Conservation (phyloP, 1,140 invertebrate genomes). For the Coboldia fuscipes region DNA sequence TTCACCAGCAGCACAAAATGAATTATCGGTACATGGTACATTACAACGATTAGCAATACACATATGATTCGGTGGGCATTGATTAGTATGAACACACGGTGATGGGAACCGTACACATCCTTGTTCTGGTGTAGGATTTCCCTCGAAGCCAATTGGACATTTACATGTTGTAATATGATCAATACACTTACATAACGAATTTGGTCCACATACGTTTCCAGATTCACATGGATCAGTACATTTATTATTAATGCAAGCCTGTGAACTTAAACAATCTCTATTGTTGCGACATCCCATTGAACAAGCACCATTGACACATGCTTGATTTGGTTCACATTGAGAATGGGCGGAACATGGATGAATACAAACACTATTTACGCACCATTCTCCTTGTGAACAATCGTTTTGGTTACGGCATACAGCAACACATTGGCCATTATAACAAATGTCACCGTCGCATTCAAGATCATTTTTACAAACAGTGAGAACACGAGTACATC, state of each 20-base stretch:
- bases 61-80: conserved; percentile 48
- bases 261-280: conserved; percentile 46
- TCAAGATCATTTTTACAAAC: conserved; percentile 48
- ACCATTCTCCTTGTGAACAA: conserved; percentile 59
- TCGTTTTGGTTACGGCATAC: conserved; percentile 57
- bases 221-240: conserved; percentile 62
- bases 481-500: conserved; percentile 44
- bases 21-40: conserved; percentile 44
- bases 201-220: conserved; percentile 59
- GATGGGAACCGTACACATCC: conserved; percentile 59
- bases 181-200: conserved; percentile 52
- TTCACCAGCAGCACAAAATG: conserved; percentile 59
- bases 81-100: conserved; percentile 34
- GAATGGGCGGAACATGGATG: conserved; percentile 53
- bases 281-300: conserved; percentile 62
- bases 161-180: conserved; percentile 49
- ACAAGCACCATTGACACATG: conserved; percentile 59
- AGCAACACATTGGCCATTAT: conserved; percentile 61
- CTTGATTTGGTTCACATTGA: conserved; percentile 56
- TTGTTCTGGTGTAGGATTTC: conserved; percentile 69
- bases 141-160: conserved; percentile 64
- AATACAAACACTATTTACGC: conserved; percentile 53
- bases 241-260: conserved; percentile 64
- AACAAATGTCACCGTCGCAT: conserved; percentile 54
- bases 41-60: conserved; percentile 55